A percentile compares a stretch with the other conserved stretches of the same genome.
Conservation (phyloP, 2,888 invertebrate genomes). For the Junonia oenone region DNA sequence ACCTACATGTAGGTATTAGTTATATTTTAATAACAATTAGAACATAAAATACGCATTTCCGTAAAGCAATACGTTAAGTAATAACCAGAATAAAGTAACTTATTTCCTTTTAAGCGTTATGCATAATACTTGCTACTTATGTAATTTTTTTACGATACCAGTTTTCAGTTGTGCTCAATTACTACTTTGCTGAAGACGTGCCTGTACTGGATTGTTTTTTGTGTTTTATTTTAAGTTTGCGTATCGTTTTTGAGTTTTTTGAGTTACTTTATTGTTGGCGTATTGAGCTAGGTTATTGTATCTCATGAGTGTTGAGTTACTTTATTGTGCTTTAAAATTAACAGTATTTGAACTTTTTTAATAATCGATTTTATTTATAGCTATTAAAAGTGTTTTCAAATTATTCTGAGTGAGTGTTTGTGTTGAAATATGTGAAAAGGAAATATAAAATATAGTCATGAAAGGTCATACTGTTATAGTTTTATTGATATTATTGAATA, state of each 20-base stretch:
- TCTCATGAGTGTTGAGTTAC: background rate
- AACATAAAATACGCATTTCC: conserved; percentile 10
- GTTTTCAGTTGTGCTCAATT: conserved; percentile 17
- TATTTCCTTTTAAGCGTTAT: conserved; percentile 21
- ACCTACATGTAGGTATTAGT: too few species aligned
- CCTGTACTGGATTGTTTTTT: background rate
- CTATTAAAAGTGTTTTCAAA: background rate
- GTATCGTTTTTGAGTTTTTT: background rate
- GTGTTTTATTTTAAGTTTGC: background rate
- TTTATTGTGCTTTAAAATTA: too few species aligned
- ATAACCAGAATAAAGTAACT: conserved; percentile 1
- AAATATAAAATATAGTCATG: background rate
- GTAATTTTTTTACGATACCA: conserved; percentile 13
- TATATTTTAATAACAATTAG: background rate
- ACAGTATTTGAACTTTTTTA: too few species aligned
- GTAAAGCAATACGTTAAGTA: conserved; percentile 25
- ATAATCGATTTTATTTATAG: too few species aligned
- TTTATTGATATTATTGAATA: background rate
- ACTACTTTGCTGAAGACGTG: conserved; percentile 13
- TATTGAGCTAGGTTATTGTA: background rate
- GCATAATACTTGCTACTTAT: conserved; percentile 11
- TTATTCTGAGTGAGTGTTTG: background rate
- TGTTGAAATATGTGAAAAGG: background rate
- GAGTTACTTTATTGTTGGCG: background rate
- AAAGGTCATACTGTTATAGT: background rate